A percentile compares a stretch with the other conserved stretches of the same genome.
Conservation (phyloP, 2,797 vertebrate genomes). For the Phoebastria nigripes region DNA sequence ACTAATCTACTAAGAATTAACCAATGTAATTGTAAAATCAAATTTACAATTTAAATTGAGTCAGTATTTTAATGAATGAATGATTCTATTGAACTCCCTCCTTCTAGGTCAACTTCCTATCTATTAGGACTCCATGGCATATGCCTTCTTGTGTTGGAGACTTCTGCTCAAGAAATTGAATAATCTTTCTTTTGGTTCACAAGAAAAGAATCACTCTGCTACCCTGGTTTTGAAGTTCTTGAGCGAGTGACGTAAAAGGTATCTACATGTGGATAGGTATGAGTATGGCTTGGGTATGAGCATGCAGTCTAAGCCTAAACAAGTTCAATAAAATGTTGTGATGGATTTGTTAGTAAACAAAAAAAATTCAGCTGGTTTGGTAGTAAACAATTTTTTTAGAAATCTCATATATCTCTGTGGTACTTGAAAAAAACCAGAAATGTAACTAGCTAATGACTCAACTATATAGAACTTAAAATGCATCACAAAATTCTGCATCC, state of each 20-base stretch:
- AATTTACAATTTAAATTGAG: neutral
- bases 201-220: neutral
- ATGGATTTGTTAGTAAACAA: neutral
- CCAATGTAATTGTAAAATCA: neutral
- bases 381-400: neutral
- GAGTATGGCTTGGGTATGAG: neutral
- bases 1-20: neutral
- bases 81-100: neutral
- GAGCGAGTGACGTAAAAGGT: fast-evolving
- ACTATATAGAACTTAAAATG: neutral
- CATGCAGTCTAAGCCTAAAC: neutral
- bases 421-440: neutral
- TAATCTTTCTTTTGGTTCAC: neutral
- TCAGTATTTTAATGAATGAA: neutral
- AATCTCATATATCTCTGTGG: neutral
- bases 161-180: neutral
- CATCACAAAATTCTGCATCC: neutral
- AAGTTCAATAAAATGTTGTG: neutral
- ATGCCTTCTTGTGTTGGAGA: neutral
- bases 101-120: neutral
- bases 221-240: neutral
- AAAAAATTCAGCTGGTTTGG: neutral
- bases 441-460: neutral
- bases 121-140: neutral
- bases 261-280: neutral